Evolutionary conservation across 1,140 invertebrate species (phyloP), one percentile per base, ranked within the genome.

Genomic region (Bombus balteatus): DNA sequence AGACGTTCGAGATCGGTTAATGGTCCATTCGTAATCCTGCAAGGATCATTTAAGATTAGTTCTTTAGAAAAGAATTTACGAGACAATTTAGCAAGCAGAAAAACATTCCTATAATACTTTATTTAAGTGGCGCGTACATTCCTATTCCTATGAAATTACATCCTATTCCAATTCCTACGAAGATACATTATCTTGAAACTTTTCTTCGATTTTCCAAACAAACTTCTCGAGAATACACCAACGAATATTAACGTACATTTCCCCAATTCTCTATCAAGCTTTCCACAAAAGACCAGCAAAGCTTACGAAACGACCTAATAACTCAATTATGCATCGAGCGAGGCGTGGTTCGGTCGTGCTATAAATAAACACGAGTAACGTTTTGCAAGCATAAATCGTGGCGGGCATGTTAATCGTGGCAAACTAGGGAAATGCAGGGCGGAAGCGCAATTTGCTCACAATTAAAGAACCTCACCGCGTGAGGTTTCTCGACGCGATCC

Each of bases 301-400:
- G 28, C 28, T 62, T 62, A 62, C 59, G 59, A n/a, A n/a, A 62
- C 59, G 59, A n/a, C 59, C 59, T 12, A 62, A 62, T 62, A 13
- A 28, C 28, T 68, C 22, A 12, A 28, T 18, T 22, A 37, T 28
- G 68, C 5, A 18, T 76, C 47, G 47, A 37, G 39, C 3, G 2
- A 41, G 80, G 80, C n/a, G 80, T 43, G 80, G 68, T 22, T n/a
- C 25, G 34, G 22, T 6, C 34, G 37, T 25, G 37, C n/a, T 73
- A 62, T 65, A 81, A 62, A 81, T 81, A 73, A 72, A 43, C 28
- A 34, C 28, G 18, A 18, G 80, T 73, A 41, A 32, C 80, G 18
- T 81, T 81, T 73, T 47, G 79, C 79, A 72, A 81, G 68, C 28
- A 47, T 39, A 81, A 70, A 81, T 72, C 28, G 18, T 28, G 13